These are phyloP conservation scores for Lycodopsis pacificus DNA, from an alignment of 2,797 vertebrate species.

Conservation along the genomic window DNA sequence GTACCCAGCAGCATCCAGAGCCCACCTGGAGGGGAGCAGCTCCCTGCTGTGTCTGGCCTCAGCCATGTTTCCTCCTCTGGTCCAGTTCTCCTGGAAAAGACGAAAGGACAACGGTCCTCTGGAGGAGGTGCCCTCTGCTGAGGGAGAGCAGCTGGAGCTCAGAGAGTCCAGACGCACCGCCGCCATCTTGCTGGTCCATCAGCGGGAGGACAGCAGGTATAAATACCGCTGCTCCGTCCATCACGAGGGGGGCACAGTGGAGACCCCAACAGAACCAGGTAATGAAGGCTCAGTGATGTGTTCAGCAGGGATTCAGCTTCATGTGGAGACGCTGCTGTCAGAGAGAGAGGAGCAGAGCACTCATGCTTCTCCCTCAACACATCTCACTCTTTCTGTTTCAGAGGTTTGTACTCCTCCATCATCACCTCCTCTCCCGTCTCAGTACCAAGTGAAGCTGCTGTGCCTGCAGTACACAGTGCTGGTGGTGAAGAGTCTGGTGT, in stretches of 20 bases:
- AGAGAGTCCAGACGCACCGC: slow-evolving; percentile 6
- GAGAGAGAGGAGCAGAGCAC: not conserved
- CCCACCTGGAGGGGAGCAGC: slow-evolving; percentile 6
- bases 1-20: slow-evolving; percentile 35
- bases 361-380: too few species aligned
- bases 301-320: slow-evolving; percentile 18
- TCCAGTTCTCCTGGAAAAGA: slow-evolving; percentile 54
- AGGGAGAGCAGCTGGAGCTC: slow-evolving; percentile 36
- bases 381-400: not conserved
- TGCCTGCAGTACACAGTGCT: slow-evolving; percentile 26
- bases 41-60: slow-evolving; percentile 57
- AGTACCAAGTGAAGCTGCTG: slow-evolving; percentile 15
- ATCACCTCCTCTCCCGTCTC: too few species aligned
- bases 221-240: slow-evolving; percentile 30
- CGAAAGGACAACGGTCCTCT: accelerated
- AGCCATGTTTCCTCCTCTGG: slow-evolving; percentile 51
- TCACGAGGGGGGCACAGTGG: slow-evolving; percentile 18
- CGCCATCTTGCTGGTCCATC: slow-evolving; percentile 16
- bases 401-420: not conserved
- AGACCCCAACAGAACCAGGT: slow-evolving; percentile 7
- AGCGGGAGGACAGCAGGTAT: not conserved
- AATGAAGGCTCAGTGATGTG: not conserved
- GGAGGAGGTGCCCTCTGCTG: slow-evolving; percentile 14
- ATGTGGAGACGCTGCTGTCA: not conserved
- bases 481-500: slow-evolving; percentile 37